These are phyloP conservation scores for Cylindroiulus punctatus DNA, from an alignment of 2,888 invertebrate genomes.

Conservation along the genomic window DNA sequence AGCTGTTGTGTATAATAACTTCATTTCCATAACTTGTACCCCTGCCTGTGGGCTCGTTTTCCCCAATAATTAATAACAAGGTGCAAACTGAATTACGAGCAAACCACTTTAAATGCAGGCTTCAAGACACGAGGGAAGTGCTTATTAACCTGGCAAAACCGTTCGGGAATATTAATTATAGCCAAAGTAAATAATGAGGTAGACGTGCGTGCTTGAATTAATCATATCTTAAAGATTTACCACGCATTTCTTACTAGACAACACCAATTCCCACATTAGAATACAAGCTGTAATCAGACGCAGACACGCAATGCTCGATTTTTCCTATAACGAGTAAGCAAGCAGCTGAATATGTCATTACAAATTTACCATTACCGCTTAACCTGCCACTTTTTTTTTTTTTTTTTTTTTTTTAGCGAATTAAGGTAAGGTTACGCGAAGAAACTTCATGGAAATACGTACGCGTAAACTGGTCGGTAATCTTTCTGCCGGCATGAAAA, in stretches of 20 bases:
- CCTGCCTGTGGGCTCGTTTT: neutral
- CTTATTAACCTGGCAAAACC: conserved; percentile 13
- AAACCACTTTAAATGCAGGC: conserved; percentile 9
- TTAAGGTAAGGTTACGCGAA: too few relatives aligned
- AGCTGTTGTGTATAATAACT: neutral
- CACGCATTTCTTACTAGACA: conserved; percentile 5
- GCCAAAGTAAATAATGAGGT: conserved; percentile 13
- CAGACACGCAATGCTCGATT: neutral
- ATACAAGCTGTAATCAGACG: neutral
- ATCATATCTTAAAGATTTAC: neutral
- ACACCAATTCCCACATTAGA: neutral
- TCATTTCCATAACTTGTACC: conserved; percentile 3
- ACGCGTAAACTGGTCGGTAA: neutral
- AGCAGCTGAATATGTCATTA: neutral
- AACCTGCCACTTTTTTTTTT: conserved; percentile 27
- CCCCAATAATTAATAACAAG: conserved; percentile 38
- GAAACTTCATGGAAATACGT: neutral
- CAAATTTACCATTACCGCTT: neutral
- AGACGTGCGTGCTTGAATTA: conserved; percentile 30
- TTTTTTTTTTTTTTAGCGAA: neutral
- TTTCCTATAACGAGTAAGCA: neutral
- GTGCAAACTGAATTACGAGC: conserved; percentile 22
- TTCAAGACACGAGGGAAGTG: neutral
- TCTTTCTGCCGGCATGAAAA: neutral
- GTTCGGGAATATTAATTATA: conserved; percentile 7